Evolutionary conservation across 2,888 invertebrate genomes (phyloP).

Genomic region (Spodoptera littoralis): DNA sequence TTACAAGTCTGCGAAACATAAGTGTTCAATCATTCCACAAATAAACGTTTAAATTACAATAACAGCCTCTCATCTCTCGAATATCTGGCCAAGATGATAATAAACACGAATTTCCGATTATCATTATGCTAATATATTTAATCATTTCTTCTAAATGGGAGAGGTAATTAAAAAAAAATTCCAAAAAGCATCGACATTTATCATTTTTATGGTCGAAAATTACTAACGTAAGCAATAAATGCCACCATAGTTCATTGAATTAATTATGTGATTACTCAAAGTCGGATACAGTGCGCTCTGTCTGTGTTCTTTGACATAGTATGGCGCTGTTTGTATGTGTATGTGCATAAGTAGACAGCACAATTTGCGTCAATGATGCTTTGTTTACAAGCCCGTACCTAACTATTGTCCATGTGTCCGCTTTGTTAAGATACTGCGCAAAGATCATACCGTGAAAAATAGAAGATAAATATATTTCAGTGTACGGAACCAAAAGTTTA

Average conservation of each 20-base stretch:
- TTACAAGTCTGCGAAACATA: slow-evolving; percentile 37
- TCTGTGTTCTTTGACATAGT: slow-evolving; percentile 21
- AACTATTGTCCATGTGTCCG: slow-evolving; percentile 42
- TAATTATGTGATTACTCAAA: slow-evolving; percentile 28
- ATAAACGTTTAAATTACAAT: slow-evolving; percentile 7
- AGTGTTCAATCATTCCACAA: slow-evolving; percentile 36
- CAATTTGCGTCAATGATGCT: slow-evolving; percentile 56
- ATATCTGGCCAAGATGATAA: slow-evolving; percentile 1
- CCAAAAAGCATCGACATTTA: slow-evolving; percentile 17
- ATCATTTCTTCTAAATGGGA: slow-evolving; percentile 23
- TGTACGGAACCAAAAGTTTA: slow-evolving; percentile 9
- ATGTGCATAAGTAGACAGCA: slow-evolving; percentile 29
- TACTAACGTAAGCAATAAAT: slow-evolving; percentile 27
- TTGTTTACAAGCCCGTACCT: slow-evolving; percentile 49
- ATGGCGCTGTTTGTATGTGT: slow-evolving; percentile 19
- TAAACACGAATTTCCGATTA: slow-evolving; percentile 2
- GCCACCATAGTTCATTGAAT: slow-evolving; percentile 29
- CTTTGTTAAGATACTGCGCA: slow-evolving; percentile 41
- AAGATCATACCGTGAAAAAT: slow-evolving; percentile 17
- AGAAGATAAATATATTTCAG: slow-evolving; percentile 9
- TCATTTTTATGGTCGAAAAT: slow-evolving; percentile 46
- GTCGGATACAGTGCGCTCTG: slow-evolving; percentile 7
- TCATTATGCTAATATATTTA: slow-evolving; percentile 21
- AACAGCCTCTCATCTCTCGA: background rate
- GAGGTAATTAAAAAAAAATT: slow-evolving; percentile 28